phyloP scores from a whole-genome alignment of 2,888 invertebrate species.

The Acrocyrtus sp. region DNA sequence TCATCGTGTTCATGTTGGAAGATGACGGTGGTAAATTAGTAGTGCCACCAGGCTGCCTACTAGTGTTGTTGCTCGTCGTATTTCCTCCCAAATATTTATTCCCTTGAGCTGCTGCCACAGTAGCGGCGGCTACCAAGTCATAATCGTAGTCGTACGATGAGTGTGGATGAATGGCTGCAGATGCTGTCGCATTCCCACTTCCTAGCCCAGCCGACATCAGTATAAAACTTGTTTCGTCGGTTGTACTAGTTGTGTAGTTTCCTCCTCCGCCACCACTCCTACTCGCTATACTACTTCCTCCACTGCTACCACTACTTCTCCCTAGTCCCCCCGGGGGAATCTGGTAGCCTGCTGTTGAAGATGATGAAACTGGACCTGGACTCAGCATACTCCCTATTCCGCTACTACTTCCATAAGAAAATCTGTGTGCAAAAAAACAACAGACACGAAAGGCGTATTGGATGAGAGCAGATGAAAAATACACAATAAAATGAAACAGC shows the following conservation, averaged over 20 bases:
- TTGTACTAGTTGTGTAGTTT: constrained; percentile 43
- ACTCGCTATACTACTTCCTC: constrained; percentile 38
- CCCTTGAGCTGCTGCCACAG: constrained; percentile 45
- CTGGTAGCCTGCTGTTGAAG: constrained; percentile 49
- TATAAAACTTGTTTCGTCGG: constrained; percentile 50
- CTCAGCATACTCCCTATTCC: constrained; percentile 45
- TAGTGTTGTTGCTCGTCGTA: constrained; percentile 26
- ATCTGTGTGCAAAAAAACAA: constrained; percentile 24
- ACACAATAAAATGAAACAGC: constrained; percentile 18
- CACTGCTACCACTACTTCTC: constrained; percentile 45
- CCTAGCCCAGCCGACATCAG: constrained; percentile 49
- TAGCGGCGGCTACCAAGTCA: constrained; percentile 47
- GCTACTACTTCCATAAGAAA: constrained; percentile 48
- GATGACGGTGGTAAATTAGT: constrained; percentile 40
- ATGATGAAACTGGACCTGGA: constrained; percentile 52
- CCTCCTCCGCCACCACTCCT: constrained; percentile 39
- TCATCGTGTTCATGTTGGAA: constrained; percentile 42
- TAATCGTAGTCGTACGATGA: constrained; percentile 50
- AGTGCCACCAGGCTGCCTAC: constrained; percentile 41
- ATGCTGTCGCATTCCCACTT: constrained; percentile 47
- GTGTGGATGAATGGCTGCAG: constrained; percentile 52
- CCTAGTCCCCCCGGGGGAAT: constrained; percentile 52
- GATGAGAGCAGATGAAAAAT: too few relatives aligned
- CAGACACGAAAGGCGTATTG: too few relatives aligned
- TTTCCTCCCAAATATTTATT: constrained; percentile 53